These are phyloP conservation scores for Nebria ingens DNA, from an alignment of 1,140 invertebrate genomes.

Conservation along the genomic window DNA sequence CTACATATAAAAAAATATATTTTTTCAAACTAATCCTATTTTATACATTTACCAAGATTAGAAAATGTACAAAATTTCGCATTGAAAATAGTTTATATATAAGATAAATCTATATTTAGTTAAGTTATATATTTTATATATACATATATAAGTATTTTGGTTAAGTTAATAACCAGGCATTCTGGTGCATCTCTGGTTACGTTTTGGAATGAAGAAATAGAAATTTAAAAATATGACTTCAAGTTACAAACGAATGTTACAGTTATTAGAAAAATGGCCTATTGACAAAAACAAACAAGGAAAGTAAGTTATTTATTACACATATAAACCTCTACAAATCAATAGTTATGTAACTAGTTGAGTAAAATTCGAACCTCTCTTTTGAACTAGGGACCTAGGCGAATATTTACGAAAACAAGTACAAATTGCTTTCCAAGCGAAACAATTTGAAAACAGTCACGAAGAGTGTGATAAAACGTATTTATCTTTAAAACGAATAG, in stretches of 20 bases:
- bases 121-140: too few relatives aligned
- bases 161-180: too few relatives aligned
- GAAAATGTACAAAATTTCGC: too few relatives aligned
- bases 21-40: too few relatives aligned
- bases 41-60: too few relatives aligned
- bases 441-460: slow-evolving; percentile 42
- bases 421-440: slow-evolving; percentile 50
- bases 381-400: slow-evolving; percentile 60
- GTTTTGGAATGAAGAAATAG: too few relatives aligned
- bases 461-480: slow-evolving; percentile 55
- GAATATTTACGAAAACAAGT: slow-evolving; percentile 60
- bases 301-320: slow-evolving; percentile 43
- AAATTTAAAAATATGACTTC: slow-evolving; percentile 14
- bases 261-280: slow-evolving; percentile 70
- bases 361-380: slow-evolving; percentile 19
- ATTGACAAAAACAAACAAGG: slow-evolving; percentile 58
- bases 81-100: too few relatives aligned
- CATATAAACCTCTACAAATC: slow-evolving; percentile 14
- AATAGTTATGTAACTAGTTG: slow-evolving; percentile 1
- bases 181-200: too few relatives aligned
- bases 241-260: slow-evolving; percentile 58
- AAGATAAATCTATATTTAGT: too few relatives aligned
- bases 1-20: background rate
- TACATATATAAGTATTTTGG: too few relatives aligned
- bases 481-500: slow-evolving; percentile 53